These are phyloP conservation scores for Enchytraeus crypticus DNA, from an alignment of 2,888 invertebrate species.

Conservation along the genomic window DNA sequence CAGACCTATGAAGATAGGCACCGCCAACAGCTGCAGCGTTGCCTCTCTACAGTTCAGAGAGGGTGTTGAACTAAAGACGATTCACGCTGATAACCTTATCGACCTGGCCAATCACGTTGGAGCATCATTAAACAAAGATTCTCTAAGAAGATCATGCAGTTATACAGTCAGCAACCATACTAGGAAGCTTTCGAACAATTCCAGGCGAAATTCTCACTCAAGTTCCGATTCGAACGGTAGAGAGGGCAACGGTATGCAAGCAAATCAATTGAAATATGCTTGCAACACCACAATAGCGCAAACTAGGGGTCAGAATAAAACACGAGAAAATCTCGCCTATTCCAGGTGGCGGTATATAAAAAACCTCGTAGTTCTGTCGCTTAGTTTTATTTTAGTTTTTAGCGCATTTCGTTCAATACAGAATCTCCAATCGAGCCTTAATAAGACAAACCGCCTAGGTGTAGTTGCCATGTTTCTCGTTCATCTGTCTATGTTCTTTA, in stretches of 20 bases:
- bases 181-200: not conserved
- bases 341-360: constrained; percentile 32
- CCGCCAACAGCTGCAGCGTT: not conserved
- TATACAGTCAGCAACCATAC: not conserved
- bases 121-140: too few species aligned
- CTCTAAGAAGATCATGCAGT: not conserved
- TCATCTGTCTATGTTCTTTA: constrained; percentile 42
- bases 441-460: constrained; percentile 37
- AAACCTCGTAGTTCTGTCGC: constrained; percentile 42
- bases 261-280: too few species aligned
- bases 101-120: too few species aligned
- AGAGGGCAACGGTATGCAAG: too few species aligned
- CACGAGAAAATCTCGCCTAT: not conserved
- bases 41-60: not conserved
- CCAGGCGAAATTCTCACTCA: not conserved
- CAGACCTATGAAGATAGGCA: not conserved
- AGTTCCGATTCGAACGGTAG: not conserved
- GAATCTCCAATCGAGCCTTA: constrained; percentile 45
- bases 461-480: constrained; percentile 44
- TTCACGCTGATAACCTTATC: too few species aligned
- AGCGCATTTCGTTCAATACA: constrained; percentile 46
- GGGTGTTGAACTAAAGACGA: not conserved
- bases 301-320: not conserved
- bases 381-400: constrained; percentile 45
- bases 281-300: not conserved